These are phyloP conservation scores for Eurytoma adleriae DNA, from an alignment of 2,888 invertebrate species.

Conservation along the genomic window DNA sequence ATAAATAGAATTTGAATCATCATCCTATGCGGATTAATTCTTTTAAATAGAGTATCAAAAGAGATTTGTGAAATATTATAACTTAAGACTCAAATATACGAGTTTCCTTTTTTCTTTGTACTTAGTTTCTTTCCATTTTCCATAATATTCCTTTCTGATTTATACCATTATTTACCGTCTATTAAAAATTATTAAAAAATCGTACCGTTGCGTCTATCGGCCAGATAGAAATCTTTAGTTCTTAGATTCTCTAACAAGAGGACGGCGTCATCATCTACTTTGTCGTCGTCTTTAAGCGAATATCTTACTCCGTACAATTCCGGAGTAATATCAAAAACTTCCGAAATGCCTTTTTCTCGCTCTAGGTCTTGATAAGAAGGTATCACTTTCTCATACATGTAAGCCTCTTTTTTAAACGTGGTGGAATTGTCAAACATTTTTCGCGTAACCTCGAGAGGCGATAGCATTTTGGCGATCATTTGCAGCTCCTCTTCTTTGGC, in stretches of 20 bases:
- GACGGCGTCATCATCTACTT: constrained; percentile 79
- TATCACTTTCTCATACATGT: neutral
- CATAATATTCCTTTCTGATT: too few species aligned
- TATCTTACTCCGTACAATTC: constrained; percentile 79
- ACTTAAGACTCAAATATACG: too few species aligned
- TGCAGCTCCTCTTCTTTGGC: constrained; percentile 65
- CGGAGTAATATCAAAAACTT: neutral
- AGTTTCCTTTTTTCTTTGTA: too few species aligned
- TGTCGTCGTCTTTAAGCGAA: constrained; percentile 67
- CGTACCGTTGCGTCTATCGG: constrained; percentile 16
- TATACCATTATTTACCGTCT: neutral
- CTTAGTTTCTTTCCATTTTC: too few species aligned
- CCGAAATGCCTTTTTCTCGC: neutral
- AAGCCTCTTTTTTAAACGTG: constrained; percentile 73
- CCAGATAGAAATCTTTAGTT: constrained; percentile 3
- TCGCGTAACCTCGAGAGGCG: neutral
- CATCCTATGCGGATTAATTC: too few species aligned
- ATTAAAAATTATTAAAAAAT: neutral
- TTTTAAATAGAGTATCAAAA: too few species aligned
- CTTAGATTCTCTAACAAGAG: constrained; percentile 79
- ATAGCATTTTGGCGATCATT: constrained; percentile 79
- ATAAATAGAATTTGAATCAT: too few species aligned
- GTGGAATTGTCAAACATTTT: constrained; percentile 1
- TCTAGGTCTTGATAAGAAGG: neutral
- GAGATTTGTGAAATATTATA: too few species aligned